phyloP scores from a whole-genome alignment of 2,888 invertebrate genomes.

The Macrosoma leucophasiata region DNA sequence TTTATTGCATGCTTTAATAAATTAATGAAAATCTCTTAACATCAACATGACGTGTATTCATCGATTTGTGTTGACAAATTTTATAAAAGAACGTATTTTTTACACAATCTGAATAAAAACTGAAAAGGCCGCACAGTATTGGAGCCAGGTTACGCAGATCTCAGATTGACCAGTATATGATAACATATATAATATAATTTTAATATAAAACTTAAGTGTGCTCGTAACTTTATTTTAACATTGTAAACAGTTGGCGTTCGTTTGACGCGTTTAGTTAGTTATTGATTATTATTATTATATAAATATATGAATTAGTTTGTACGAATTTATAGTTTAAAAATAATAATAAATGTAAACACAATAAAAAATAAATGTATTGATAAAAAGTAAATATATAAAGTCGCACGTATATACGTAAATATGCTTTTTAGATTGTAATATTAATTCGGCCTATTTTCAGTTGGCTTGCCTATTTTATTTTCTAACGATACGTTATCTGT shows the following conservation, averaged over 20 bases:
- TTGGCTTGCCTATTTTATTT: slow-evolving; percentile 8
- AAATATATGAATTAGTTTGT: slow-evolving; percentile 54
- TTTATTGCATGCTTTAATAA: slow-evolving; percentile 24
- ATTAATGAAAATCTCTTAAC: no score
- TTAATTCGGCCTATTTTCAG: no score
- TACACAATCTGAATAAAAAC: slow-evolving; percentile 1
- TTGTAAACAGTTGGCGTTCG: slow-evolving; percentile 34
- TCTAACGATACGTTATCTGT: slow-evolving; percentile 28
- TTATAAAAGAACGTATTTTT: slow-evolving; percentile 7
- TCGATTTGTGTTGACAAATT: no score
- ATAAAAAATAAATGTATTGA: slow-evolving; percentile 36
- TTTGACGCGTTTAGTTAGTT: slow-evolving; percentile 40
- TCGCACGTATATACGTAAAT: slow-evolving; percentile 63
- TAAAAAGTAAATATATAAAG: slow-evolving; percentile 37
- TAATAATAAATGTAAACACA: no score
- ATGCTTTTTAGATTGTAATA: slow-evolving; percentile 37
- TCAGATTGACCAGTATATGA: slow-evolving; percentile 71
- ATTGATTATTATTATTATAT: slow-evolving; percentile 17
- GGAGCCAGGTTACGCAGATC: slow-evolving; percentile 64
- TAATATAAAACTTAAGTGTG: slow-evolving; percentile 42
- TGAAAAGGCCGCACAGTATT: slow-evolving; percentile 45
- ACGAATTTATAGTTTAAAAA: slow-evolving; percentile 68
- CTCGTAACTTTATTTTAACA: slow-evolving; percentile 48
- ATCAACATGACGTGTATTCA: no score
- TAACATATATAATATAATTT: slow-evolving; percentile 30